phyloP scores from a whole-genome alignment of 2,888 invertebrate genomes.

The Leptinotarsa tumamoca region DNA sequence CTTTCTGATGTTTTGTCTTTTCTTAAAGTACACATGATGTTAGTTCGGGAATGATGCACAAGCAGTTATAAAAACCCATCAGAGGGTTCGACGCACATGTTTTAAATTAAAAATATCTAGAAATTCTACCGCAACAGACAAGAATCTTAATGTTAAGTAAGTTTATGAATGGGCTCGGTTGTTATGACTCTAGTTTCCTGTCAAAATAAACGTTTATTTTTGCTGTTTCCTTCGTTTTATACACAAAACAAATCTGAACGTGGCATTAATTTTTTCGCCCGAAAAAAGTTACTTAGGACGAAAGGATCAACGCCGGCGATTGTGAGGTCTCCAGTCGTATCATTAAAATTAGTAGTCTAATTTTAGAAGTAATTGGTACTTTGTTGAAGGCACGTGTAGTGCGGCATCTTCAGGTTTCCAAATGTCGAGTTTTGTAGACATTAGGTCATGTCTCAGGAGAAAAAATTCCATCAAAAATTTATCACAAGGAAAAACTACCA shows the following conservation, averaged over 20 bases:
- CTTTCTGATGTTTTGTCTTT: constrained; percentile 7
- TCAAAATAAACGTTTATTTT: constrained; percentile 33
- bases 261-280: constrained; percentile 33
- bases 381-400: constrained; percentile 8
- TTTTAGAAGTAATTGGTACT: constrained; percentile 15
- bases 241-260: constrained; percentile 40
- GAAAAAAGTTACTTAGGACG: constrained; percentile 10
- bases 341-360: constrained; percentile 18
- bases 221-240: constrained; percentile 34
- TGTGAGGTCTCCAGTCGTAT: neutral
- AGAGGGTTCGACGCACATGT: constrained; percentile 36
- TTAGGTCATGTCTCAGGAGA: too few relatives aligned
- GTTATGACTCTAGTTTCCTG: constrained; percentile 52
- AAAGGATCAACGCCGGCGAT: constrained; percentile 14
- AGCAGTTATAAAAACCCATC: constrained; percentile 18
- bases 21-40: neutral
- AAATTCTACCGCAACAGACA: constrained; percentile 43
- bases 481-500: too few relatives aligned
- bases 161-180: constrained; percentile 49
- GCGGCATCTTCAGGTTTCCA: neutral
- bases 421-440: neutral
- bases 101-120: constrained; percentile 45
- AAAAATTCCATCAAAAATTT: too few relatives aligned
- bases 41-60: neutral
- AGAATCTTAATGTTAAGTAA: constrained; percentile 43